Percentiles rank a stretch among this genome's conserved stretches.
Conservation (phyloP, 2,888 invertebrate genomes). For the Drosophila birchii region DNA sequence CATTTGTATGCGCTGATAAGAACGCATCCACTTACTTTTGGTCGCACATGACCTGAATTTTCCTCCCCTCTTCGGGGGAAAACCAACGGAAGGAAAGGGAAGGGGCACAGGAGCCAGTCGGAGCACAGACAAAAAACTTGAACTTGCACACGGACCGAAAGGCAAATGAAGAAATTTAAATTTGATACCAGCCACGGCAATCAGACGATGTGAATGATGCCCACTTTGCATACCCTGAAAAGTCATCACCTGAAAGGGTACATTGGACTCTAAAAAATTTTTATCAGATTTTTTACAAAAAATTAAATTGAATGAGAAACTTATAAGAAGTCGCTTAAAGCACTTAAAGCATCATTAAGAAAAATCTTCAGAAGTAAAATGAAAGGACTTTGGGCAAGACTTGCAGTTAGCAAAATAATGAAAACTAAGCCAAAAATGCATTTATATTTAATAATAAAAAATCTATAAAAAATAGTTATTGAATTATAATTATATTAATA, state of each 20-base stretch:
- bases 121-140: conserved; percentile 54
- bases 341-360: too few relatives aligned
- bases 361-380: too few relatives aligned
- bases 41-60: conserved; percentile 79
- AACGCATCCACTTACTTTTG: conserved; percentile 80
- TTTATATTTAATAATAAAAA: too few relatives aligned
- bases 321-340: not conserved
- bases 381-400: too few relatives aligned
- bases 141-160: conserved; percentile 59
- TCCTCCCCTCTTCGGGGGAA: conserved; percentile 22
- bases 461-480: too few relatives aligned
- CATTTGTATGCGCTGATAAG: conserved; percentile 79
- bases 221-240: conserved; percentile 16
- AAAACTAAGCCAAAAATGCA: too few relatives aligned
- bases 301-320: not conserved
- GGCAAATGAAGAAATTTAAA: conserved; percentile 76
- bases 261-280: too few relatives aligned
- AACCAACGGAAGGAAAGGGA: not conserved
- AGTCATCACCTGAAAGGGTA: not conserved
- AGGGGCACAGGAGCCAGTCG: conserved; percentile 14
- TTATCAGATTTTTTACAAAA: not conserved
- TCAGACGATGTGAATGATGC: conserved; percentile 52
- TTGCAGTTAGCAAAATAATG: too few relatives aligned
- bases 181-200: conserved; percentile 59
- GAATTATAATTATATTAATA: too few relatives aligned